A percentile compares a stretch with the other conserved stretches of the same genome.
Conservation (phyloP, 1,140 invertebrate species). For the Argopecten irradians region DNA sequence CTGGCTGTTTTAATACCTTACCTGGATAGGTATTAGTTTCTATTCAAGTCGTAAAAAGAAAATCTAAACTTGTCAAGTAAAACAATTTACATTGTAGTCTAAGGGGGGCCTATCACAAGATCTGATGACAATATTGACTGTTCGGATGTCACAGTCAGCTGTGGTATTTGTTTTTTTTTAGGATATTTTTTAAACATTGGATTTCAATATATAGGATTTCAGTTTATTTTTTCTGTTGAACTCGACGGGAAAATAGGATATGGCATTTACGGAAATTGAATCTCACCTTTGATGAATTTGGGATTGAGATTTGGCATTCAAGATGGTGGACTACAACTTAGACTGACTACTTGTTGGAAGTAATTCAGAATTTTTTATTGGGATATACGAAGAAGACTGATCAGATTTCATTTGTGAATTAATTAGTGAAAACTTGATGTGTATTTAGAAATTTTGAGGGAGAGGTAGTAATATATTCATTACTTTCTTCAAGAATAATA, state of each 20-base stretch:
- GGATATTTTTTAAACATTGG: neutral
- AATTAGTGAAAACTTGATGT: neutral
- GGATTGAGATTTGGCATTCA: neutral
- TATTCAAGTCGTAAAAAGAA: neutral
- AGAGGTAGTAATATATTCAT: too few species aligned
- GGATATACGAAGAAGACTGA: too few species aligned
- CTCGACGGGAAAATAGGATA: neutral
- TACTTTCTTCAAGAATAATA: too few species aligned
- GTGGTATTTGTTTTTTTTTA: neutral
- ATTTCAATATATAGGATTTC: neutral
- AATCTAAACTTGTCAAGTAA: neutral
- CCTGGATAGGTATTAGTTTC: neutral
- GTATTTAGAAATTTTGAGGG: neutral
- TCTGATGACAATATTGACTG: neutral
- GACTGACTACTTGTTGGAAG: neutral
- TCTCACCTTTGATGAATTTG: neutral
- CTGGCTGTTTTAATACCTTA: neutral
- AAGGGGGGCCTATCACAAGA: neutral
- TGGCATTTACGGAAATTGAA: neutral
- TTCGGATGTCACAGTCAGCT: neutral
- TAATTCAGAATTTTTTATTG: neutral
- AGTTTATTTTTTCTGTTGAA: neutral
- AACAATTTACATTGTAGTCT: neutral
- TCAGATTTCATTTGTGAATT: neutral
- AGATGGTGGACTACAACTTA: neutral